Percentiles rank a stretch among this genome's conserved stretches.
These are phyloP conservation scores for Urocynchramus pylzowi DNA, from an alignment of 2,113 vertebrate species.

Conservation along the genomic window DNA sequence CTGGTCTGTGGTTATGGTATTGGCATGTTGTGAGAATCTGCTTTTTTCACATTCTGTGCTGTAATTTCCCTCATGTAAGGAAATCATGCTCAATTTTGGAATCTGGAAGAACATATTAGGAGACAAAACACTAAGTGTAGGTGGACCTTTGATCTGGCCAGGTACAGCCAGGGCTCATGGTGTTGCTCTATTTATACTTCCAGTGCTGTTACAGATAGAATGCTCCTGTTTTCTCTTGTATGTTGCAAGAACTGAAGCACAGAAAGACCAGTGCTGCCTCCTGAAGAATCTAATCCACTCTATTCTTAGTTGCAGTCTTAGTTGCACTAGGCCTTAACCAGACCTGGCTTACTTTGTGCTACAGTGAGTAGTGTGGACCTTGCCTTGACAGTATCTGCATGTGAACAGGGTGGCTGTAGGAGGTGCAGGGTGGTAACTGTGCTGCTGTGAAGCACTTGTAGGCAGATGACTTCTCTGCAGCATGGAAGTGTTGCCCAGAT, in stretches of 20 bases:
- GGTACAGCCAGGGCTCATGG: background rate
- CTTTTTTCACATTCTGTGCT: background rate
- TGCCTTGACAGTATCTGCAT: background rate
- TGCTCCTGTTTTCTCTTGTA: background rate
- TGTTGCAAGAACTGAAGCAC: background rate
- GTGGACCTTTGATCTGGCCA: background rate
- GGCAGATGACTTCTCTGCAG: background rate
- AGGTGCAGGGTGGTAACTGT: background rate
- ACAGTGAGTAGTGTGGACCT: background rate
- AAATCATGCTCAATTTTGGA: background rate
- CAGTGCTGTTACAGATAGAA: background rate
- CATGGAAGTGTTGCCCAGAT: background rate
- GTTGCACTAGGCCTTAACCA: background rate
- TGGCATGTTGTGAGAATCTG: background rate
- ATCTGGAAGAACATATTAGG: background rate
- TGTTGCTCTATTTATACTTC: background rate
- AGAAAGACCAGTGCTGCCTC: background rate
- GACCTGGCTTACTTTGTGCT: background rate
- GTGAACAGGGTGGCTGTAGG: background rate
- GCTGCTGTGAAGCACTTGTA: background rate
- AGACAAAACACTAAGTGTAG: fast-evolving
- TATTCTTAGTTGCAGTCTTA: background rate
- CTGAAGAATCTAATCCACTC: background rate
- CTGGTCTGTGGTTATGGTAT: background rate
- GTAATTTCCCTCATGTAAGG: background rate